phyloP scores from a whole-genome alignment of 2,888 invertebrate genomes.

The Matsumyia berberina region DNA sequence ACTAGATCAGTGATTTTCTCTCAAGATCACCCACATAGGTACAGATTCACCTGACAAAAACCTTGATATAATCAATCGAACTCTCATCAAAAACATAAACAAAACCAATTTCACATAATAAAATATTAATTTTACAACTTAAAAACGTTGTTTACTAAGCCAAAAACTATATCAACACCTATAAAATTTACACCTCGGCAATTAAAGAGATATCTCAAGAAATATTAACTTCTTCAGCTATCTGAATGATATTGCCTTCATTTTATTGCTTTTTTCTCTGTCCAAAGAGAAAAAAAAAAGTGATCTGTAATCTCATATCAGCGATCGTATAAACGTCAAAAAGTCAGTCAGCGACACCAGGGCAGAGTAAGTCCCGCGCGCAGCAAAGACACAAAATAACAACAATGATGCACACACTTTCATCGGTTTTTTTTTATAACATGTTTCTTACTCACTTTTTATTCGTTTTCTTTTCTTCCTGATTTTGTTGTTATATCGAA shows the following conservation, averaged over 20 bases:
- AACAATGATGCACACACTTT: slow-evolving; percentile 46
- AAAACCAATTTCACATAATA: not conserved
- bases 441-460: slow-evolving; percentile 43
- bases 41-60: not conserved
- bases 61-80: not conserved
- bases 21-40: not conserved
- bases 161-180: slow-evolving; percentile 27
- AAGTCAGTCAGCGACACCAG: slow-evolving; percentile 63
- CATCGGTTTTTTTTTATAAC: slow-evolving; percentile 39
- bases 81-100: not conserved
- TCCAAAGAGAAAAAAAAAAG: slow-evolving; percentile 2
- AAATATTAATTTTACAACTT: slow-evolving; percentile 6
- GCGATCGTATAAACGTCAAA: slow-evolving; percentile 66
- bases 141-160: slow-evolving; percentile 30
- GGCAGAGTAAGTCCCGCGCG: slow-evolving; percentile 1
- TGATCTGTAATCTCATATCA: slow-evolving; percentile 68
- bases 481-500: slow-evolving; percentile 63
- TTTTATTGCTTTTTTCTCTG: slow-evolving; percentile 1
- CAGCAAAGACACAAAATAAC: slow-evolving; percentile 36
- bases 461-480: slow-evolving; percentile 16
- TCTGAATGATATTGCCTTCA: not conserved
- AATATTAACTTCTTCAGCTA: slow-evolving; percentile 38
- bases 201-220: slow-evolving; percentile 36
- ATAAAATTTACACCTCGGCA: slow-evolving; percentile 15
- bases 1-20: not conserved